A percentile compares a stretch with the other conserved stretches of the same genome.
phyloP scores from a whole-genome alignment of 2,113 vertebrate species.

The Pterocles burchelli region DNA sequence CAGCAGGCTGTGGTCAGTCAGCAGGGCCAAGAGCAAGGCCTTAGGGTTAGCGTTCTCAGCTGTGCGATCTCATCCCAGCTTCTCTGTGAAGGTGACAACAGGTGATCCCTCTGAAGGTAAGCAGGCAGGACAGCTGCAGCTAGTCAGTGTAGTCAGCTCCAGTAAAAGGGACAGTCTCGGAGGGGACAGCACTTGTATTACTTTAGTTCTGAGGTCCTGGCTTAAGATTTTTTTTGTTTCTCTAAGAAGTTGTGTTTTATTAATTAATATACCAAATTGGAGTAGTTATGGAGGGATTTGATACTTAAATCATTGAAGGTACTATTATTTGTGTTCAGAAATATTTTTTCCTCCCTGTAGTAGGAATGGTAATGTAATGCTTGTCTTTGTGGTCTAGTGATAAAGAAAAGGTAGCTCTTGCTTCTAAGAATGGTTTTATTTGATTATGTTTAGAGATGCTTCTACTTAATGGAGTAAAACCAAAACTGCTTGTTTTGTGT shows the following conservation, averaged over 20 bases:
- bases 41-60: neutral
- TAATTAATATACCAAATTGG: accelerated
- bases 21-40: neutral
- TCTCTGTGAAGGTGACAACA: neutral
- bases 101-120: neutral
- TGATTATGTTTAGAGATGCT: neutral
- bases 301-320: neutral
- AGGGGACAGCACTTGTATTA: accelerated
- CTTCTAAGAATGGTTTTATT: neutral
- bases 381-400: neutral
- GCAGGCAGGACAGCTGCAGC: neutral
- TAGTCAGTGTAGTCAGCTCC: neutral
- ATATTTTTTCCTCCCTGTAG: accelerated
- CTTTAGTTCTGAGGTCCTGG: accelerated
- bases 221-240: neutral
- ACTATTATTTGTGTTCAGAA: accelerated
- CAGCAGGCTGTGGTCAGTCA: neutral
- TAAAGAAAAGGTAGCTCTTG: neutral
- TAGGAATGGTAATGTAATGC: accelerated
- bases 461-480: neutral
- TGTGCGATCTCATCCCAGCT: neutral
- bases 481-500: neutral
- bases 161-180: accelerated
- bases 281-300: too few relatives aligned
- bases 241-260: neutral